Percentiles rank a stretch among this genome's conserved stretches.
phyloP scores from a whole-genome alignment of 2,113 vertebrate genomes.

The Nothoprocta pentlandii region DNA sequence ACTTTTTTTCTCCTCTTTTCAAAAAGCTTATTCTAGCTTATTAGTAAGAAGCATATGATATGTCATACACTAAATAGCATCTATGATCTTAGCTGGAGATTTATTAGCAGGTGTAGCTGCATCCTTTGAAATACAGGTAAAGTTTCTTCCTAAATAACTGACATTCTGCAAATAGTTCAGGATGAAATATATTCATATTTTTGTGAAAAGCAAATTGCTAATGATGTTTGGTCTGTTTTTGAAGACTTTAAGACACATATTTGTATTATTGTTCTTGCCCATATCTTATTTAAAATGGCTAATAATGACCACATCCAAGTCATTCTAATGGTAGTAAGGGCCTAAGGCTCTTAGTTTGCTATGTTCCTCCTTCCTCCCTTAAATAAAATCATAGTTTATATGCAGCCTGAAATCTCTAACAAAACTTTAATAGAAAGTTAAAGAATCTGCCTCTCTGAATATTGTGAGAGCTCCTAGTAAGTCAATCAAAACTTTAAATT shows the following conservation, averaged over 20 bases:
- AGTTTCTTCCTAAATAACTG: background rate
- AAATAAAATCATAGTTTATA: background rate
- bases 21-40: background rate
- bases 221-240: background rate
- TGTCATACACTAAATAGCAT: background rate
- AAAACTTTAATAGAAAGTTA: background rate
- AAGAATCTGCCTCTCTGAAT: background rate
- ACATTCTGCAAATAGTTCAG: rapidly evolving
- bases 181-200: background rate
- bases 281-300: background rate
- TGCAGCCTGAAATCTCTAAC: background rate
- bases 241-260: background rate
- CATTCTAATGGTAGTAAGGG: background rate
- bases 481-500: background rate
- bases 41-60: background rate
- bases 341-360: background rate
- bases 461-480: background rate
- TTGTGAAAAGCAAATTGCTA: background rate
- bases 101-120: background rate
- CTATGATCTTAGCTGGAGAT: background rate
- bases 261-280: background rate
- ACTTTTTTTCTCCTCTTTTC: background rate
- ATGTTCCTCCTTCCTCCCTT: background rate
- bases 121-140: background rate
- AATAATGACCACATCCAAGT: background rate